phyloP scores from a whole-genome alignment of 2,113 vertebrate species.

The Emydocephalus ijimae region DNA sequence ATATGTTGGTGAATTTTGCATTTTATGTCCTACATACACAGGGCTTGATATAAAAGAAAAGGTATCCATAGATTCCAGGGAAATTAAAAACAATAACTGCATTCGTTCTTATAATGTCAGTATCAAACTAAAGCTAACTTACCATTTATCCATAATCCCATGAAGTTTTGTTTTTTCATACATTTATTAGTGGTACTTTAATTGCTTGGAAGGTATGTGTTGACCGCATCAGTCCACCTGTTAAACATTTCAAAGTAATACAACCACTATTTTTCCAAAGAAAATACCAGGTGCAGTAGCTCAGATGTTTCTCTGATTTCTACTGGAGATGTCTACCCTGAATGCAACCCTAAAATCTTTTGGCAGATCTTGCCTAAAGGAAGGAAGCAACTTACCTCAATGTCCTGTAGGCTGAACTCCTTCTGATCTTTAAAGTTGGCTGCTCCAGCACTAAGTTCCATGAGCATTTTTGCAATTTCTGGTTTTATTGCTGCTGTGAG shows the following conservation, averaged over 20 bases:
- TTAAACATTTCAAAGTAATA: background rate
- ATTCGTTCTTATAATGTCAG: background rate
- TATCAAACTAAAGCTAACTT: background rate
- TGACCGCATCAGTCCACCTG: background rate
- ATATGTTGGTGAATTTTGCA: background rate
- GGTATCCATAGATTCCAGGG: background rate
- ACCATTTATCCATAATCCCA: background rate
- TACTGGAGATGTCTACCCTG: background rate
- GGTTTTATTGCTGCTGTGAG: conserved; percentile 99
- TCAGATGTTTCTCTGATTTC: background rate
- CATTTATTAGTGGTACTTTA: background rate
- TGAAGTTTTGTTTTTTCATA: background rate
- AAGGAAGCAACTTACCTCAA: conserved; percentile 79
- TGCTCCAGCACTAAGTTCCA: conserved; percentile 95
- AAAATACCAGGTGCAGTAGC: background rate
- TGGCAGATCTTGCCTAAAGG: background rate
- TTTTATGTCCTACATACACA: background rate
- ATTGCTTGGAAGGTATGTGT: background rate
- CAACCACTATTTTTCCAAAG: background rate
- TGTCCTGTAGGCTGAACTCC: conserved; percentile 96
- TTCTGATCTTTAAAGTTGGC: conserved; percentile 97
- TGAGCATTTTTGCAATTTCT: conserved; percentile 99
- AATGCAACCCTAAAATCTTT: background rate
- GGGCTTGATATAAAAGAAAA: background rate
- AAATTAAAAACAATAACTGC: background rate